Base-by-base conservation (phyloP, 2,888 invertebrate genomes). In the Antheraea yamamai region DNA sequence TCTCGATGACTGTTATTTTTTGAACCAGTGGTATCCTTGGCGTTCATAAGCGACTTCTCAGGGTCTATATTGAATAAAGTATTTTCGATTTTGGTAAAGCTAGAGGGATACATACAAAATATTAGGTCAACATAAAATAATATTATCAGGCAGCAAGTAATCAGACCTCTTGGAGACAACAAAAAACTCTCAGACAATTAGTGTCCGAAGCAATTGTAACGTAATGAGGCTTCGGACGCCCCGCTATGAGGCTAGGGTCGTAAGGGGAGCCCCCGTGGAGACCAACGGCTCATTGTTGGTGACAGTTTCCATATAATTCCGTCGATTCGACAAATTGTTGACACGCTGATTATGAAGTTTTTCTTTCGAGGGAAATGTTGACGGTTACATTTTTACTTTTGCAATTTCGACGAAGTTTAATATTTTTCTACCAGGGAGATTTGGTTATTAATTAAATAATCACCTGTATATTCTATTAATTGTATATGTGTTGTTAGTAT, bases 301-400 rank as follows among this genome's bases (percentile, higher is more conserved):
- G 80, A 80, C 80, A 80, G 80, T 77, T 78, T 79, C 78, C 79
- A 78, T 79, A 78, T 80, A 80, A 80, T 77, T 77, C 47, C 73
- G 75, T 77, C 74, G 78, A 76, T 72, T 76, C 77, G 76, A 75
- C 77, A 74, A 74, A 30, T 23, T 61, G 75, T 75, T 79, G 78
- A 79, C 79, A 77, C 76, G 75, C 72, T 73, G 74, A 66, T 68
- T 68, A 68, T 68, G 68, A 64, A 64, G 77, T 74, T 74, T 73
- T 74, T 76, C 77, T 70, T 77, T 74, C 74, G 74, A 74, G 74
- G 71, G 58, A 16, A 14, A 70, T 70, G 55, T 74, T 52, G 55
- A 58, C 68, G 26, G 52, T 30, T 39, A 71, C 23, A 55, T 70
- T 74, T 71, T 61, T 20, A 61, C 61, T 23, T 61, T 61, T 61